Conservation (phyloP, 2,888 invertebrate genomes). For the Cybosia mesomella region DNA sequence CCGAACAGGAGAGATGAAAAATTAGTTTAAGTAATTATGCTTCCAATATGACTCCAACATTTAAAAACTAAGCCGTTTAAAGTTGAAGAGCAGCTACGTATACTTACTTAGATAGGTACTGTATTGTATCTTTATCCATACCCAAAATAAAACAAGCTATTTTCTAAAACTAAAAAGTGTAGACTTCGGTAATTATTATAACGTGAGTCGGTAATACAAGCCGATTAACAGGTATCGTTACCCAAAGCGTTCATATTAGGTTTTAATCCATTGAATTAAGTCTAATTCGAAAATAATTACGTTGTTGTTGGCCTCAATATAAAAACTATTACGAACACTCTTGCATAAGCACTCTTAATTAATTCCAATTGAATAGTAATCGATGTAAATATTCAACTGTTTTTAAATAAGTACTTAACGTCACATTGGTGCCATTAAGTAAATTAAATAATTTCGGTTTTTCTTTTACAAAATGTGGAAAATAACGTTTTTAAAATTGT, state of each 20-base stretch:
- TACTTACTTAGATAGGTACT: too few species aligned
- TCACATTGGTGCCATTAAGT: not conserved
- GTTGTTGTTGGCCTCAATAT: constrained; percentile 11
- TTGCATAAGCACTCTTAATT: constrained; percentile 18
- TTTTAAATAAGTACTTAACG: constrained; percentile 13
- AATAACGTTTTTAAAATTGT: too few species aligned
- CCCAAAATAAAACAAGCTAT: not conserved
- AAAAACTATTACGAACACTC: constrained; percentile 17
- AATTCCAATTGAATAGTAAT: constrained; percentile 16
- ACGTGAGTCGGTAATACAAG: not conserved
- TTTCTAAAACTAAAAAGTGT: not conserved
- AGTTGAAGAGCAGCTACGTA: not conserved
- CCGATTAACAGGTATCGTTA: not conserved
- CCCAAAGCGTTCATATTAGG: not conserved
- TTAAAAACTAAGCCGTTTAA: not conserved
- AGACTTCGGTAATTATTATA: not conserved
- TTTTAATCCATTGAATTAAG: constrained; percentile 7
- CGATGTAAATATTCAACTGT: constrained; percentile 12
- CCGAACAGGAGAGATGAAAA: too few species aligned
- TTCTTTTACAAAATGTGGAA: not conserved
- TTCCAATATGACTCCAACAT: not conserved
- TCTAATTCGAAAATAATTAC: constrained; percentile 10
- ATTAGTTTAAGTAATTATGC: not conserved
- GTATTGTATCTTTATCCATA: not conserved
- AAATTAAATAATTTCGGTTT: not conserved